A percentile compares a stretch with the other conserved stretches of the same genome.
Conservation (phyloP, 2,797 vertebrate species). For the Micromesistius poutassou region DNA sequence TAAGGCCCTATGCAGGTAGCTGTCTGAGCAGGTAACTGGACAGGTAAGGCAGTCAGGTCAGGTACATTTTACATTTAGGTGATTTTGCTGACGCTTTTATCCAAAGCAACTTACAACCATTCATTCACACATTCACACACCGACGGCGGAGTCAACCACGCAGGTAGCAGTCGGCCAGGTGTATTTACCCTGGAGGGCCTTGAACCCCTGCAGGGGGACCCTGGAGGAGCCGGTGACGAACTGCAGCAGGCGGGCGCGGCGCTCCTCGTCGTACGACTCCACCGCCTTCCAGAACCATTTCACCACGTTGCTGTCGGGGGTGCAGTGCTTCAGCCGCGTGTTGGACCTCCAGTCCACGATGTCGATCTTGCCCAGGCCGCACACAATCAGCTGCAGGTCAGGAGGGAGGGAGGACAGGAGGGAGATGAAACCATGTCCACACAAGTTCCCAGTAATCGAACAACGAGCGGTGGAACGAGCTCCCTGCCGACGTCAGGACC, state of each 20-base stretch:
- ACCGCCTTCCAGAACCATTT: constrained; percentile 99
- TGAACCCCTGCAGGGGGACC: constrained; percentile 97
- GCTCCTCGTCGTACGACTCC: constrained; percentile 94
- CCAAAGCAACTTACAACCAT: no score
- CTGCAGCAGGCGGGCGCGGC: constrained; percentile 90
- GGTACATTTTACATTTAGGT: no score
- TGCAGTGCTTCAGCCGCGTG: constrained; percentile 97
- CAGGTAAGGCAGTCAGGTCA: no score
- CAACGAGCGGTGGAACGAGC: no score
- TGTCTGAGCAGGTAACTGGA: no score
- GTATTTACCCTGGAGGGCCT: constrained; percentile 90
- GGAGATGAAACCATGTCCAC: neutral
- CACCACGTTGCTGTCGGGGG: constrained; percentile 90
- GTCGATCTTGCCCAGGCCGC: constrained; percentile 95
- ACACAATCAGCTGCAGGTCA: constrained; percentile 85
- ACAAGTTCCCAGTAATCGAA: no score
- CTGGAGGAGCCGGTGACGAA: constrained; percentile 96
- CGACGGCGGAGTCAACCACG: no score
- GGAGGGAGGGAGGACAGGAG: neutral
- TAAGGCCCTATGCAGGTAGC: neutral
- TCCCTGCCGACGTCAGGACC: no score
- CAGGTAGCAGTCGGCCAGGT: neutral
- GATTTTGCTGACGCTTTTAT: no score
- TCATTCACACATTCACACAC: no score
- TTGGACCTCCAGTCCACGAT: constrained; percentile 97